These are phyloP conservation scores for Arrhamphus sclerolepis DNA, from an alignment of 2,797 vertebrate genomes.

Conservation along the genomic window DNA sequence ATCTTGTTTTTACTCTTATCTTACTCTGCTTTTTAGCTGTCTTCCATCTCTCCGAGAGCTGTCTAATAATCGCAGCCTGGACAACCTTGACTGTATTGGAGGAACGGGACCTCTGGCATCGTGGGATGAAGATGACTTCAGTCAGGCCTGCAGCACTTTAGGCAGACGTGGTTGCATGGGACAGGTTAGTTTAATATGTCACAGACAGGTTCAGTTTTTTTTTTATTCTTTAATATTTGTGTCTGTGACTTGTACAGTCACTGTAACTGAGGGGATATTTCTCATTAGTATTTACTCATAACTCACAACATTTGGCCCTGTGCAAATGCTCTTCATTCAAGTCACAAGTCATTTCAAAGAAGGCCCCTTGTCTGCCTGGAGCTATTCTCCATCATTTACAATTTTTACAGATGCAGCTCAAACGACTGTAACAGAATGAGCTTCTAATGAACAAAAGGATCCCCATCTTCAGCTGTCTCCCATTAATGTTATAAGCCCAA, in stretches of 20 bases:
- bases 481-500: constrained; percentile 26
- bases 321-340: constrained; percentile 22
- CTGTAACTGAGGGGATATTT: neutral
- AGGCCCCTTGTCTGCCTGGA: constrained; percentile 11
- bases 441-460: constrained; percentile 33
- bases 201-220: neutral
- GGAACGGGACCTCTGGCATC: constrained; percentile 87
- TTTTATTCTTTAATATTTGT: constrained; percentile 2
- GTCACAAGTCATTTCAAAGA: constrained; percentile 30
- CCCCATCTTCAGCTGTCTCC: constrained; percentile 17
- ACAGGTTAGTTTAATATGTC: constrained; percentile 82
- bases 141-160: constrained; percentile 89
- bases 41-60: constrained; percentile 86
- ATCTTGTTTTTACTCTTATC: constrained; percentile 15
- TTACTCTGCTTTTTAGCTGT: constrained; percentile 72
- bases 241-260: constrained; percentile 11
- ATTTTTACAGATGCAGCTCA: constrained; percentile 41
- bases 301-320: constrained; percentile 18
- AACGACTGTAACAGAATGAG: constrained; percentile 29
- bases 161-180: constrained; percentile 83
- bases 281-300: constrained; percentile 17
- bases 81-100: constrained; percentile 92
- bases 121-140: constrained; percentile 98
- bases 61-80: constrained; percentile 89
- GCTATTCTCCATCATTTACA: constrained; percentile 36